A percentile compares a stretch with the other conserved stretches of the same genome.
Conservation (phyloP, 2,113 vertebrate species). For the Platysteira castanea region DNA sequence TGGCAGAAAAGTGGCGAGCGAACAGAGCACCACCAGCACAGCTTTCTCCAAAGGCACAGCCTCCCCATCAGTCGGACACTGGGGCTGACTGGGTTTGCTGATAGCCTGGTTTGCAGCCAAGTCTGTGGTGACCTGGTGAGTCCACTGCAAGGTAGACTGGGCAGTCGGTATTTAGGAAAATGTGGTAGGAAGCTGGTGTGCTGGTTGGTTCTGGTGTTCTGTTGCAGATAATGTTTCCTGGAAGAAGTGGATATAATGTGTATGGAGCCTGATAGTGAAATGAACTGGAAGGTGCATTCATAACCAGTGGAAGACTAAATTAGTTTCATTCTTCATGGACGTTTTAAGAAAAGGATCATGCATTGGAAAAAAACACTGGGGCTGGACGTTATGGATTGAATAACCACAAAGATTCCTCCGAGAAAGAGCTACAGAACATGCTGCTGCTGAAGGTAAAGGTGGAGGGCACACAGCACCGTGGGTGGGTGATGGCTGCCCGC, state of each 20-base stretch:
- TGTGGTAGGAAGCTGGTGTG: background rate
- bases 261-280: background rate
- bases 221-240: background rate
- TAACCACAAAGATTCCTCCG: background rate
- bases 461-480: fast-evolving
- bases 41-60: background rate
- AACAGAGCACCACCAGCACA: background rate
- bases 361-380: background rate
- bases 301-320: background rate
- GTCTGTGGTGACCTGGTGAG: background rate
- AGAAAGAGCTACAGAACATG: fast-evolving
- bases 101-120: background rate
- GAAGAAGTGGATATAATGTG: background rate
- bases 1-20: fast-evolving
- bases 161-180: background rate
- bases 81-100: background rate
- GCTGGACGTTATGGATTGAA: background rate
- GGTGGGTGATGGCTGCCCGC: fast-evolving
- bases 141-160: background rate
- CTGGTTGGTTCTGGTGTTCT: fast-evolving
- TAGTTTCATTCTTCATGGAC: fast-evolving
- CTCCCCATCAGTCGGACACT: fast-evolving
- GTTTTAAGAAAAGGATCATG: background rate
- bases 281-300: background rate
- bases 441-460: background rate